Base-by-base conservation (phyloP, 1,140 invertebrate species). In the Eulimnadia texana region DNA sequence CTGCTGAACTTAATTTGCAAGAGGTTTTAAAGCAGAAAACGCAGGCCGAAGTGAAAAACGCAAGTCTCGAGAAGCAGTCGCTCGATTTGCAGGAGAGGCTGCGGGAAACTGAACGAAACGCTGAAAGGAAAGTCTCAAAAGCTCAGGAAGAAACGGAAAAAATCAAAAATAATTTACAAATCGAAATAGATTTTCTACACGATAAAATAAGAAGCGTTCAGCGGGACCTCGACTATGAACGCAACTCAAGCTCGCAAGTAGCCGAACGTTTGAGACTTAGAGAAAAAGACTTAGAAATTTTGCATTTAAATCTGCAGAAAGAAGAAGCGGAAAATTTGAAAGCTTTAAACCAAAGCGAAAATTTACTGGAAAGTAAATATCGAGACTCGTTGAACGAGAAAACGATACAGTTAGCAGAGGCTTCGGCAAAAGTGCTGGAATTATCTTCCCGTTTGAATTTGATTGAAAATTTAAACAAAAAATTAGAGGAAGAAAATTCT, bases 211-310 rank as follows among this genome's bases (percentile, higher is more conserved):
- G 33, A 6, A 42, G 33, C 33, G 6, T 42, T 6, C 33, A 42
- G 33, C 33, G 16, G 33, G 33, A 42, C 6, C 33, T 57, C n/a
- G 55, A 57, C 3, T 19, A 29, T 29, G 55, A 57, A 20, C 55
- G 55, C 3, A 19, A n/a, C 3, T 29, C 27, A 29, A 33, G 25
- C 28, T 20, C 27, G 22, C 55, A 57, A 1, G 20, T 22, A n/a
- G 27, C 55, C 10, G 55, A 57, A 0, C 27, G 33, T 0, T 33
- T 57, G 25, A 27, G 55, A 16, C 2, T 57, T 20, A 23, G 33
- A 29, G 55, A 57, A 57, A 57, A 57, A 57, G 55, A 57, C 25
- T 19, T 57, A 3, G 33, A 19, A 11, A n/a, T 57, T n/a, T 20
- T 33, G 22, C 22, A 33, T 13, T 20, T 22, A 19, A 33, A 57